These are phyloP conservation scores for Acronicta leporina DNA, from an alignment of 2,888 invertebrate species.

Conservation along the genomic window DNA sequence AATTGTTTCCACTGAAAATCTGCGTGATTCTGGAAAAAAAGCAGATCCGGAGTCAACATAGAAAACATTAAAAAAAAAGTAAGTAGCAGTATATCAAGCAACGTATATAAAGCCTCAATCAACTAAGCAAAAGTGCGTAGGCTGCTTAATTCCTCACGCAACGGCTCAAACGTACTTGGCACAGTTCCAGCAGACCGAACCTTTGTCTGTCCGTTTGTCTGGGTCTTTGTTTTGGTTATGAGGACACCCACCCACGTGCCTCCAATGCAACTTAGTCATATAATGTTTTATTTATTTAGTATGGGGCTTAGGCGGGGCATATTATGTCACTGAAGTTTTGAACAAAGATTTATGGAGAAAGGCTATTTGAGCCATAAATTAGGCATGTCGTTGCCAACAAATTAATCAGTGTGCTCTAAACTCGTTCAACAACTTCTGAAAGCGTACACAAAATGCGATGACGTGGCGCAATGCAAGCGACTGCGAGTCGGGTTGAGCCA, in stretches of 20 bases:
- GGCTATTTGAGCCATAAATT: slow-evolving; percentile 27
- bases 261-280: slow-evolving; percentile 44
- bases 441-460: slow-evolving; percentile 48
- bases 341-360: slow-evolving; percentile 12
- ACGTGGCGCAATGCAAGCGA: slow-evolving; percentile 47
- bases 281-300: slow-evolving; percentile 40
- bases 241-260: slow-evolving; percentile 53
- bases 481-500: slow-evolving; percentile 44
- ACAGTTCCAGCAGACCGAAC: slow-evolving; percentile 68
- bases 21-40: slow-evolving; percentile 6
- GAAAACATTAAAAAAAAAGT: too few relatives aligned
- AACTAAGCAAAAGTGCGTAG: slow-evolving; percentile 48
- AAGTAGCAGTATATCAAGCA: slow-evolving; percentile 28
- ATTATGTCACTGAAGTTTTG: neutral
- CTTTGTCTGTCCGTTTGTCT: slow-evolving; percentile 78
- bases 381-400: slow-evolving; percentile 19
- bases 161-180: slow-evolving; percentile 67
- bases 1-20: too few relatives aligned
- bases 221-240: slow-evolving; percentile 75
- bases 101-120: slow-evolving; percentile 29
- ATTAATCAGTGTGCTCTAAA: slow-evolving; percentile 39
- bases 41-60: too few relatives aligned
- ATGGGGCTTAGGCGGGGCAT: slow-evolving; percentile 3
- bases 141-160: slow-evolving; percentile 56
- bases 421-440: slow-evolving; percentile 41